Percentiles rank a stretch among this genome's conserved stretches.
Conservation (phyloP, 2,113 vertebrate species). For the Gymnocephalus cernua region DNA sequence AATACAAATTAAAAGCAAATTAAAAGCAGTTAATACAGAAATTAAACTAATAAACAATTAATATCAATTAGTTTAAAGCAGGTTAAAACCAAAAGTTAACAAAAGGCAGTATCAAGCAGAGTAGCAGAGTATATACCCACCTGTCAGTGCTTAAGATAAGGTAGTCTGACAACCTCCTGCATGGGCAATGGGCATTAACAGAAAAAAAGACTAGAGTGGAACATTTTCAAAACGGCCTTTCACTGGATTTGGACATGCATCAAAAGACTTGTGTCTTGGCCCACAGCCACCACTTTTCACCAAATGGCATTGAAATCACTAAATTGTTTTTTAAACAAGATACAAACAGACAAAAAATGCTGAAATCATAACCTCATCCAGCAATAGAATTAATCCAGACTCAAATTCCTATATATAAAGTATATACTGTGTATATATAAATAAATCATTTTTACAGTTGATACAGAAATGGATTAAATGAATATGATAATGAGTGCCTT, state of each 20-base stretch:
- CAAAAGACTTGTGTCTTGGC: neutral
- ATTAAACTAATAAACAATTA: too few relatives aligned
- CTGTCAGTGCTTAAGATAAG: conserved; percentile 16
- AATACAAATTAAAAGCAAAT: too few relatives aligned
- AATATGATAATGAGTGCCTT: neutral
- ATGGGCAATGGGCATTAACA: neutral
- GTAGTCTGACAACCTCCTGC: neutral
- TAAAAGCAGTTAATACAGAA: too few relatives aligned
- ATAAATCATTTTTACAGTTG: too few relatives aligned
- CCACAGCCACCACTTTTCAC: neutral
- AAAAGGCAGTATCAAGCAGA: too few relatives aligned
- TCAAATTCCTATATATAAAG: too few relatives aligned
- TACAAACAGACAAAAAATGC: neutral
- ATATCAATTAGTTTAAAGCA: too few relatives aligned
- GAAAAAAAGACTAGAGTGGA: neutral
- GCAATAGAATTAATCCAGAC: neutral
- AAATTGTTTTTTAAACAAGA: neutral
- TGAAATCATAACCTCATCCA: neutral
- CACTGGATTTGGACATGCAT: neutral
- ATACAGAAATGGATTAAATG: neutral
- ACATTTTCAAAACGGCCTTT: neutral
- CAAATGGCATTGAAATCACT: neutral
- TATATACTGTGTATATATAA: too few relatives aligned
- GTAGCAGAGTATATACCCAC: conserved; percentile 1
- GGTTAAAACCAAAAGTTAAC: too few relatives aligned